phyloP scores from a whole-genome alignment of 1,140 invertebrate species.

The Cydia strobilella region DNA sequence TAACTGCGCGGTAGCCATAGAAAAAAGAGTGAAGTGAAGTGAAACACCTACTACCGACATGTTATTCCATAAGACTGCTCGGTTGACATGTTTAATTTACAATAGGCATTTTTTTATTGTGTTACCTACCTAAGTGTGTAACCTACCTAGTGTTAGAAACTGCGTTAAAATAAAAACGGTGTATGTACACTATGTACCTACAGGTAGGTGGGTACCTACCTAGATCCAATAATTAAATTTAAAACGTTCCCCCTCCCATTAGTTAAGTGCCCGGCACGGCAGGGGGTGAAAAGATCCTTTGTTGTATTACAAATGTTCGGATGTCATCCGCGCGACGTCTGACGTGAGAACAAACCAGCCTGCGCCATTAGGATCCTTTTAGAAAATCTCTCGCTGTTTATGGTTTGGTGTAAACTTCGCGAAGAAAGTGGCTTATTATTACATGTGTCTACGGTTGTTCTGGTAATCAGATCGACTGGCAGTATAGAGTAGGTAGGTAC shows the following conservation, averaged over 20 bases:
- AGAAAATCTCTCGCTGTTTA: conserved; percentile 13
- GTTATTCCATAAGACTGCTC: too few relatives aligned
- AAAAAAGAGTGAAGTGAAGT: too few relatives aligned
- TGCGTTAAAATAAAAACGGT: background rate
- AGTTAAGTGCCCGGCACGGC: conserved; percentile 48
- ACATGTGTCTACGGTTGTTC: too few relatives aligned
- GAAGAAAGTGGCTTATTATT: background rate
- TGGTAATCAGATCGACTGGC: too few relatives aligned
- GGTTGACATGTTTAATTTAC: too few relatives aligned
- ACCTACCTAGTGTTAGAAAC: too few relatives aligned
- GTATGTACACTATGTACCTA: background rate
- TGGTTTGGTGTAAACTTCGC: background rate
- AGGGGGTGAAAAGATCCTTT: conserved; percentile 64
- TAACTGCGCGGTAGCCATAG: too few relatives aligned
- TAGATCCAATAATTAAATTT: background rate
- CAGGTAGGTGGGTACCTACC: too few relatives aligned
- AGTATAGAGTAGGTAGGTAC: too few relatives aligned
- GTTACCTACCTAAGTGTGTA: too few relatives aligned
- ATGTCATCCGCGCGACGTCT: conserved; percentile 66
- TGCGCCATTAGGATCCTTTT: conserved; percentile 40
- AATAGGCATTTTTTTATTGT: too few relatives aligned
- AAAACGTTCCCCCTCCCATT: conserved; percentile 41
- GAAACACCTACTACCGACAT: too few relatives aligned
- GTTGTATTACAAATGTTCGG: conserved; percentile 72
- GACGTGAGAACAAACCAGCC: conserved; percentile 70